phyloP scores from a whole-genome alignment of 1,140 invertebrate genomes.

The Zaprionus ghesquierei region DNA sequence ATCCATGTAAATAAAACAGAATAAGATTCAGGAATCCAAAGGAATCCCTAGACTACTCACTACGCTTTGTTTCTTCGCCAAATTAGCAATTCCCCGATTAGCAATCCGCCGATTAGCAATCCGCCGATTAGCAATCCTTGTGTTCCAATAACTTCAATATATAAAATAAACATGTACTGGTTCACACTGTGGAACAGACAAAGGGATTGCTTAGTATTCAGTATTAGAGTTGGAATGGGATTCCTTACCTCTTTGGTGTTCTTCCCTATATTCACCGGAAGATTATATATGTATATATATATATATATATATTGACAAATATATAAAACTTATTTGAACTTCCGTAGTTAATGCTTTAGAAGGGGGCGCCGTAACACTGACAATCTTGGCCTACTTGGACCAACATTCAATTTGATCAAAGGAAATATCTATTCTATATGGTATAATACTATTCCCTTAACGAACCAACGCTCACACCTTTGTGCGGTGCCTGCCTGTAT shows the following conservation, averaged over 20 bases:
- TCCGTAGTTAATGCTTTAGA: slow-evolving; percentile 16
- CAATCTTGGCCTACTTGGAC: slow-evolving; percentile 11
- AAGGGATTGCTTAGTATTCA: not conserved
- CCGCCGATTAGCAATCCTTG: too few relatives aligned
- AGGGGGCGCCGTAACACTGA: too few relatives aligned
- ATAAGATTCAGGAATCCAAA: too few relatives aligned
- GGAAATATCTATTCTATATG: not conserved
- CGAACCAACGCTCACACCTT: not conserved
- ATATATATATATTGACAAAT: not conserved
- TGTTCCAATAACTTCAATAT: slow-evolving; percentile 17
- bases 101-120: too few relatives aligned
- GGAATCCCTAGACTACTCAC: slow-evolving; percentile 8
- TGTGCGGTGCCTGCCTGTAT: not conserved
- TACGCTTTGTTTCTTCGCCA: slow-evolving; percentile 6
- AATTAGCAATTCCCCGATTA: too few relatives aligned
- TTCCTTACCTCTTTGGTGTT: slow-evolving; percentile 34
- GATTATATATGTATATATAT: slow-evolving; percentile 48
- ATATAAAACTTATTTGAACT: slow-evolving; percentile 15
- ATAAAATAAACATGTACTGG: slow-evolving; percentile 29
- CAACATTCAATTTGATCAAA: not conserved
- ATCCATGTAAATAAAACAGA: slow-evolving; percentile 10
- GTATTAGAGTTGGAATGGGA: not conserved
- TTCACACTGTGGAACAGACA: not conserved
- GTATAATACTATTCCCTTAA: not conserved
- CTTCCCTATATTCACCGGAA: slow-evolving; percentile 29